Evolutionary conservation across 2,797 vertebrate genomes (phyloP).

Genomic region (Hylomyscus alleni): DNA sequence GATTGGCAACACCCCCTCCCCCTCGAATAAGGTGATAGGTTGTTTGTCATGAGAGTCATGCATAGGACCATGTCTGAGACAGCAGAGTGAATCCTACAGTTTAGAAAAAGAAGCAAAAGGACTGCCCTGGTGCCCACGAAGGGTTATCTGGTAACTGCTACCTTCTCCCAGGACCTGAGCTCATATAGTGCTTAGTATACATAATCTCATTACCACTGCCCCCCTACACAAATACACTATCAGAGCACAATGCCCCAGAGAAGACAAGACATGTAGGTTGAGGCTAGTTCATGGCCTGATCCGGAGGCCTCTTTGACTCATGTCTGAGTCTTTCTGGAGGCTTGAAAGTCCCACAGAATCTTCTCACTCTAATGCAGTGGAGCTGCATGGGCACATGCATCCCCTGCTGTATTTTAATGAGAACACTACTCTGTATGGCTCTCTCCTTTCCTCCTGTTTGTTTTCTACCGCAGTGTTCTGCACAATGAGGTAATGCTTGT

Average conservation of each 20-base stretch:
- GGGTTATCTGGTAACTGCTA: not conserved
- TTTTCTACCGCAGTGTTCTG: slow-evolving; percentile 19
- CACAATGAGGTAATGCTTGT: slow-evolving; percentile 73
- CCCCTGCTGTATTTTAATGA: not conserved
- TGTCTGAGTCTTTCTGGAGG: not conserved
- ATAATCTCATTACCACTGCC: fast-evolving
- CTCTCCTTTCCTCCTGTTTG: not conserved
- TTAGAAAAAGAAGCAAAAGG: too few species aligned
- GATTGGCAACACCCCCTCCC: fast-evolving
- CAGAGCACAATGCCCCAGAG: not conserved
- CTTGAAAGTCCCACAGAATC: not conserved
- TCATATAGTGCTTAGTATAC: not conserved
- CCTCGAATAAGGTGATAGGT: fast-evolving
- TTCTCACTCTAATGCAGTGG: fast-evolving
- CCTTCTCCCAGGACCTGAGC: not conserved
- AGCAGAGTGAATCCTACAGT: not conserved
- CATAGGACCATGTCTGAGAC: fast-evolving
- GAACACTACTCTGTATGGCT: not conserved
- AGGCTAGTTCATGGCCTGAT: not conserved
- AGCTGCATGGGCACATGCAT: not conserved
- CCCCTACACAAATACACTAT: too few species aligned
- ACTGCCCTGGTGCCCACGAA: fast-evolving
- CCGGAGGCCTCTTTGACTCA: not conserved
- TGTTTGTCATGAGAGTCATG: not conserved
- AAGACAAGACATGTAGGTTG: not conserved